These are phyloP conservation scores for Stichopus chloronotus DNA, from an alignment of 35 echinoderm and acorn worm genomes.

Conservation along the genomic window DNA sequence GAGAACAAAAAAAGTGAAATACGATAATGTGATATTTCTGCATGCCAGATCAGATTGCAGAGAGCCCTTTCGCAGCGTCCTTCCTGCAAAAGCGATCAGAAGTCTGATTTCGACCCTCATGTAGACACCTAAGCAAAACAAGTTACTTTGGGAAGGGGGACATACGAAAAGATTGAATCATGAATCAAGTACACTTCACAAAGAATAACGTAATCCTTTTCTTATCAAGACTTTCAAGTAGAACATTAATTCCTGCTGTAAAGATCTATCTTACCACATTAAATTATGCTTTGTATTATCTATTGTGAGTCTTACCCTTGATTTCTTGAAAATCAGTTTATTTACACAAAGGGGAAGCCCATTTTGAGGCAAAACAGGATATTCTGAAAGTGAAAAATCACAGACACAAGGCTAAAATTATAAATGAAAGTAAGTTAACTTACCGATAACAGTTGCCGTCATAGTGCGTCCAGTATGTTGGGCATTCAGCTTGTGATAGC, in stretches of 20 bases:
- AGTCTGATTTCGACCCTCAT: no score
- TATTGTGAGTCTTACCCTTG: not conserved
- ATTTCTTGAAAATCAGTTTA: not conserved
- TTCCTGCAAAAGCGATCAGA: no score
- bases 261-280: not conserved
- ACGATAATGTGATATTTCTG: no score
- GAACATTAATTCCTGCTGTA: not conserved
- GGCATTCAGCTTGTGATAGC: not conserved
- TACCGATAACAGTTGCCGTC: not conserved
- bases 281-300: not conserved
- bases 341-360: not conserved
- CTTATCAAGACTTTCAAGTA: no score
- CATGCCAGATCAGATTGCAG: no score
- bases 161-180: no score
- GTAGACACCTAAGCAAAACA: no score
- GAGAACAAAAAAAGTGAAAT: no score
- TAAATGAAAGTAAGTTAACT: not conserved
- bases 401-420: not conserved
- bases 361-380: not conserved
- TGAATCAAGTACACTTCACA: no score
- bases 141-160: no score
- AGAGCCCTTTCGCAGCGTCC: no score
- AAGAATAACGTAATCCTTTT: no score
- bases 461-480: constrained; percentile 17
- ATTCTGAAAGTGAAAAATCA: not conserved